Evolutionary conservation across 2,888 invertebrate genomes (phyloP), one percentile per base, ranked within the genome.

Genomic region (Cantharis flavilabris): DNA sequence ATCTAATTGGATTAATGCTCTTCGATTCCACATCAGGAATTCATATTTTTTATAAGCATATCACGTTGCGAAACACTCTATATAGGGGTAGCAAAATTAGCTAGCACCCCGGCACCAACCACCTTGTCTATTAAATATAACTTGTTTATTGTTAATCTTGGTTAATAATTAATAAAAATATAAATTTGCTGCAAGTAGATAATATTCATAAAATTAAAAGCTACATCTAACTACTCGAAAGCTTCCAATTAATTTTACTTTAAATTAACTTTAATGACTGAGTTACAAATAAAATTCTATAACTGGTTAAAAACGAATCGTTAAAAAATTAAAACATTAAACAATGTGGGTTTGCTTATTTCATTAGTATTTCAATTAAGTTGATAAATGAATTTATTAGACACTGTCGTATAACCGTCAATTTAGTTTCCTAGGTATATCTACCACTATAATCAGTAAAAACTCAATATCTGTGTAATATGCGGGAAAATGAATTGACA

Each of bases 361-460:
- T 79, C 78, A 80, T 80, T 80, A 79, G 77, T 80, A 80, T 80
- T 79, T 80, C 80, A 80, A 80, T 80, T 80, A 80, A 80, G 75
- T 72, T 78, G 72, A 75, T 80, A 79, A 80, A 80, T 80, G 80
- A 79, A 80, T 80, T 80, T 80, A 80, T 80, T 79, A 78, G 79
- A 75, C 77, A 74, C 62, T 62, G 49, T 75, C 75, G 72, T 75
- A 72, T 64, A 73, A 75, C 77, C 71, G 76, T 71, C 78, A 70
- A 62, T 73, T 75, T 73, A 71, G 30, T 69, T 72, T 49, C 49
- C 73, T 76, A 78, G 78, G 78, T 78, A 76, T 75, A 78, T 78
- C 78, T 78, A 78, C 78, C 78, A 78, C 72, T 75, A 78, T 78
- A 26, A 72, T 72, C 65, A 67, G 65, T 67, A 67, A 67, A 67